Base-by-base conservation (phyloP, 2,888 invertebrate genomes). In the Pandemis heparana region DNA sequence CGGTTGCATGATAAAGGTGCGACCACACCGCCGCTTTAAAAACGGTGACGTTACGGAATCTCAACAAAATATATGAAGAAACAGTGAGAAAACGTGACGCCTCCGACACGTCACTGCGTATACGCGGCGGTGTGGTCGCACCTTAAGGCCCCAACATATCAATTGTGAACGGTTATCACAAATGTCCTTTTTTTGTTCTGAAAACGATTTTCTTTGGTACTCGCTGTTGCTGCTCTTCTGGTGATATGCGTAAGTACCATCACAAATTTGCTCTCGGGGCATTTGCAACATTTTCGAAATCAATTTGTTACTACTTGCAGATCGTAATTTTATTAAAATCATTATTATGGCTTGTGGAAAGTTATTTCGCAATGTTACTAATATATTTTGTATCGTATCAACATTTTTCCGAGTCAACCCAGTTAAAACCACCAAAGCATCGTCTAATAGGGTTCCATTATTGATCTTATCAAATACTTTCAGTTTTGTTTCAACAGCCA, bases 381-480 rank as follows among this genome's bases (percentile, higher is more conserved):
- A n/a, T n/a, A 39, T 61, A 39, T 39, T 61, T 61, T 39, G 14
- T 61, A 61, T 61, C n/a, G 16, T n/a, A 39, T 61, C 61, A 14
- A 61, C n/a, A 39, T 61, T n/a, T n/a, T 61, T 61, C 61, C 61
- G 39, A 61, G 61, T 61, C 12, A 61, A 61, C 16, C 61, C 61
- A 14, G 61, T 61, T 61, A 61, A 39, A 60, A n/a, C 61, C 39
- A 39, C 39, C 39, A 61, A 61, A n/a, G 39, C 60, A 60, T 14
- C n/a, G 60, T 60, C 60, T 39, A n/a, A 39, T 14, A 61, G 61
- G 14, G 61, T 61, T 61, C 61, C n/a, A 61, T 61, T n/a, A 6
- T 61, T 12, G 16, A 61, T 61, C 38, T 61, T 61, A 61, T 61
- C 63, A 32, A 63, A 63, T 32, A 63, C 63, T 32, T 46, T 63